Percentiles rank a stretch among this genome's conserved stretches.
Conservation (phyloP, 2,888 invertebrate species). For the Watsonalla cultraria region DNA sequence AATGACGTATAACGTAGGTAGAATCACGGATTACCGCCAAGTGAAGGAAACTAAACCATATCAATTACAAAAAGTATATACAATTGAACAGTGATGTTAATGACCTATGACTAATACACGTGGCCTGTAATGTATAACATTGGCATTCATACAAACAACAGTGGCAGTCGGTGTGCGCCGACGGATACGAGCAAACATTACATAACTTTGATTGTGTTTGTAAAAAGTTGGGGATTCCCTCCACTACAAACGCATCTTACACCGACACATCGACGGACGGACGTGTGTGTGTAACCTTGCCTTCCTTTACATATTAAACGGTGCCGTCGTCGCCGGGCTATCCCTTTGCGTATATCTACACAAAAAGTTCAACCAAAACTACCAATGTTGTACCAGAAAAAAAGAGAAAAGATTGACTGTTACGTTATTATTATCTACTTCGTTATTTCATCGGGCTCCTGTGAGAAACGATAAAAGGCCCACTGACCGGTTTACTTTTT, state of each 20-base stretch:
- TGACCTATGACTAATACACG: constrained; percentile 72
- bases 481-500: constrained; percentile 76
- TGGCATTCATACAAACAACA: constrained; percentile 72
- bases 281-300: constrained; percentile 75
- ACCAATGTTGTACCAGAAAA: constrained; percentile 62
- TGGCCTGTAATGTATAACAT: constrained; percentile 70
- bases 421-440: constrained; percentile 72
- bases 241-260: constrained; percentile 71
- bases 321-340: constrained; percentile 59
- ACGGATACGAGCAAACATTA: constrained; percentile 75
- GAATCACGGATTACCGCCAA: constrained; percentile 13
- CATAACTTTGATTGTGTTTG: constrained; percentile 79
- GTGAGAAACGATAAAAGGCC: constrained; percentile 68
- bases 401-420: constrained; percentile 73
- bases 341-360: constrained; percentile 73
- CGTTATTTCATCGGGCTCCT: constrained; percentile 60
- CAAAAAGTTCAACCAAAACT: constrained; percentile 68
- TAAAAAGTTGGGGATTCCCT: constrained; percentile 79
- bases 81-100: constrained; percentile 63
- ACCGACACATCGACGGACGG: constrained; percentile 41
- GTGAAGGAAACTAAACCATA: constrained; percentile 45
- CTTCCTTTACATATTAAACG: constrained; percentile 77
- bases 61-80: constrained; percentile 59
- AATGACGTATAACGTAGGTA: not conserved
- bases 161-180: constrained; percentile 58